These are phyloP conservation scores for Drosophila persimilis DNA, from an alignment of 1,140 invertebrate species.

Conservation along the genomic window DNA sequence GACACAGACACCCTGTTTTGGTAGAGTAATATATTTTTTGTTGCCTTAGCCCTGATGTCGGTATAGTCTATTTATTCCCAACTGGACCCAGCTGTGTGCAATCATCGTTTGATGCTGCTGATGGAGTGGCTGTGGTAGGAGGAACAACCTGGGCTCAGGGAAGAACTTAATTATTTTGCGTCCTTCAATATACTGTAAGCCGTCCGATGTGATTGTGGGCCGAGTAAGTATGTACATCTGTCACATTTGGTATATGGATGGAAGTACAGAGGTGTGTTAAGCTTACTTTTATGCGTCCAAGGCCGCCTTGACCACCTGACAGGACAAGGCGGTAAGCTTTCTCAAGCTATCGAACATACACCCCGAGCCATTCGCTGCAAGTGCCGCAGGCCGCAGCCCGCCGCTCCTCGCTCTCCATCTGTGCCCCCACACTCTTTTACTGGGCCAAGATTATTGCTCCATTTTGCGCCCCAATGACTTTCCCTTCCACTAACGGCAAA, in stretches of 20 bases:
- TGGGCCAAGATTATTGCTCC: constrained; percentile 73
- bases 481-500: constrained; percentile 34
- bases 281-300: not conserved
- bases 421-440: not conserved
- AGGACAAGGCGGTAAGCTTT: too few relatives aligned
- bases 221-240: too few relatives aligned
- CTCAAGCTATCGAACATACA: constrained; percentile 11
- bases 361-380: not conserved
- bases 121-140: not conserved
- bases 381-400: too few relatives aligned
- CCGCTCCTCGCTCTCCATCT: not conserved
- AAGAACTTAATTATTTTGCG: constrained; percentile 62
- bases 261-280: too few relatives aligned
- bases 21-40: constrained; percentile 40
- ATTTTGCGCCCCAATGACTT: constrained; percentile 68
- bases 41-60: constrained; percentile 40
- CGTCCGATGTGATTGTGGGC: not conserved
- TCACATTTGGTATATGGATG: too few relatives aligned
- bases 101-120: constrained; percentile 50
- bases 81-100: constrained; percentile 53
- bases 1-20: constrained; percentile 40
- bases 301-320: constrained; percentile 4
- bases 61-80: constrained; percentile 39
- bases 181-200: constrained; percentile 26
- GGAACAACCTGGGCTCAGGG: constrained; percentile 1